A percentile compares a stretch with the other conserved stretches of the same genome.
These are phyloP conservation scores for Sebastiscus tertius DNA, from an alignment of 2,797 vertebrate species.

Conservation along the genomic window DNA sequence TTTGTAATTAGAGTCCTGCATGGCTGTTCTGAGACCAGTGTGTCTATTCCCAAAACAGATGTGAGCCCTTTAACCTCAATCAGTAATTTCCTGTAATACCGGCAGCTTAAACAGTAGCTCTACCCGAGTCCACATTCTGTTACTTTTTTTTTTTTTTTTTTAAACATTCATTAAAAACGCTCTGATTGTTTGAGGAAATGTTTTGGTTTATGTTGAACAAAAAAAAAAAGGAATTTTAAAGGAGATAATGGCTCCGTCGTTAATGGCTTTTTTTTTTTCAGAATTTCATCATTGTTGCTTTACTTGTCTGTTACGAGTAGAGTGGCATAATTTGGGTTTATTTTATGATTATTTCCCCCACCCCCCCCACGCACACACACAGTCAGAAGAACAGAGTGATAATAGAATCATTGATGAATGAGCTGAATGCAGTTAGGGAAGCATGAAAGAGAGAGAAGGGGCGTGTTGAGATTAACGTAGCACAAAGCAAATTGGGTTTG, in stretches of 20 bases:
- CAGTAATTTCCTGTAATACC: conserved; percentile 40
- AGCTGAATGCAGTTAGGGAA: conserved; percentile 75
- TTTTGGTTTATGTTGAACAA: conserved; percentile 63
- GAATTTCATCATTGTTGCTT: conserved; percentile 63
- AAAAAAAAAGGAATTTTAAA: conserved; percentile 52
- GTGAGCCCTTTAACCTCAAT: conserved; percentile 56
- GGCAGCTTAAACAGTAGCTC: conserved; percentile 35
- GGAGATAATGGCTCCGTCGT: conserved; percentile 51
- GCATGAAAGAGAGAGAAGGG: conserved; percentile 78
- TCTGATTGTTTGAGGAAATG: conserved; percentile 57
- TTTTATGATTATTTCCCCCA: conserved; percentile 39
- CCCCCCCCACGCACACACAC: conserved; percentile 23
- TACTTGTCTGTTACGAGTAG: conserved; percentile 51
- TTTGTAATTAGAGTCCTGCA: conserved; percentile 33
- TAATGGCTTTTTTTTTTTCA: conserved; percentile 45
- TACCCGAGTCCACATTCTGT: background rate
- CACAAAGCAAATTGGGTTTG: conserved; percentile 84
- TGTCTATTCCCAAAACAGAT: conserved; percentile 44
- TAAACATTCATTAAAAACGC: conserved; percentile 45
- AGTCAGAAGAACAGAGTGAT: conserved; percentile 66
- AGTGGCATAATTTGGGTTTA: conserved; percentile 67
- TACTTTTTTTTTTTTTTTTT: background rate
- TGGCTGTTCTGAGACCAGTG: conserved; percentile 18
- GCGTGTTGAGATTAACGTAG: conserved; percentile 81
- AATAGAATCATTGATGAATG: conserved; percentile 83